Conservation (phyloP, 1,140 invertebrate species). For the Drosophila kikkawai region DNA sequence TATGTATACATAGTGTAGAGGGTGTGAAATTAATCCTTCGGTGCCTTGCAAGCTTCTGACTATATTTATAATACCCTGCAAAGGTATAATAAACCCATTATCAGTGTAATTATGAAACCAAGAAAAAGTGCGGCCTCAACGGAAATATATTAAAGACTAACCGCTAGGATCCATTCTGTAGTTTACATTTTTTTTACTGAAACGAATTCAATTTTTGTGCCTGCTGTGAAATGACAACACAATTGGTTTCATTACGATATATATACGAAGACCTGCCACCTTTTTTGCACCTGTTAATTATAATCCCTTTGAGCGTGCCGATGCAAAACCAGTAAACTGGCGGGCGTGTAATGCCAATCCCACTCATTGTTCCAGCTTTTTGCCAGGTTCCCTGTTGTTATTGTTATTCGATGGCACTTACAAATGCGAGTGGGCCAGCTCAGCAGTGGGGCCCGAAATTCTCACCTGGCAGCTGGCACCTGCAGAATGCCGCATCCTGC, state of each 20-base stretch:
- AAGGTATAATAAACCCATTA: background rate
- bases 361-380: constrained; percentile 29
- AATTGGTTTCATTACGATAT: constrained; percentile 25
- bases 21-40: background rate
- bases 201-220: constrained; percentile 8
- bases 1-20: background rate
- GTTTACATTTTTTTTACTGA: constrained; percentile 1
- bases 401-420: constrained; percentile 53
- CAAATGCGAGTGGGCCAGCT: constrained; percentile 52
- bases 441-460: constrained; percentile 23
- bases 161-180: constrained; percentile 1
- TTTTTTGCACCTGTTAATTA: constrained; percentile 46
- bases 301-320: constrained; percentile 6
- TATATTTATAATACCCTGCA: background rate
- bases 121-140: background rate
- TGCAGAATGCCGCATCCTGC: constrained; percentile 23
- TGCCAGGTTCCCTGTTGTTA: constrained; percentile 25
- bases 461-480: constrained; percentile 34
- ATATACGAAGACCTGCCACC: constrained; percentile 8
- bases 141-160: background rate
- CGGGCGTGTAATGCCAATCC: constrained; percentile 36
- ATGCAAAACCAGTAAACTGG: constrained; percentile 29
- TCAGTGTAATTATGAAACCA: constrained; percentile 3
- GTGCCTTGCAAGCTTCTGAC: background rate
- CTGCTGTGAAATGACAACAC: constrained; percentile 1